phyloP scores from a whole-genome alignment of 2,888 invertebrate genomes.

The Anodontia alba region DNA sequence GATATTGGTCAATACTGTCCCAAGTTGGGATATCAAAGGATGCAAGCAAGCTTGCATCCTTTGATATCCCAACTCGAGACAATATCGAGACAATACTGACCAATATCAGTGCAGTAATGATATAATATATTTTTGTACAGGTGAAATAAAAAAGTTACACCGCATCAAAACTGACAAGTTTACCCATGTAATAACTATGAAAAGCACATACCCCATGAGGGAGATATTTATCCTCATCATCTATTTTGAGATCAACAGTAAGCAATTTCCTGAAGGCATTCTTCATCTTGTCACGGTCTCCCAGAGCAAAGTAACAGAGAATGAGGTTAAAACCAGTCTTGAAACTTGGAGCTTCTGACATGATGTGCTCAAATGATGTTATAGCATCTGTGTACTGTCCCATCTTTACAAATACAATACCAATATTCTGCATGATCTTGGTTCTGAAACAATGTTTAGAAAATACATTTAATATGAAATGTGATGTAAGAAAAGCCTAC shows the following conservation, averaged over 20 bases:
- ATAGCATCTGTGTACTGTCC: conserved; percentile 98
- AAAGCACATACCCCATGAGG: conserved; percentile 82
- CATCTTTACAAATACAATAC: conserved; percentile 96
- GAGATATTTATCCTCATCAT: conserved; percentile 91
- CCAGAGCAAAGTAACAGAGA: conserved; percentile 86
- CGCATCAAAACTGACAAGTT: too few species aligned
- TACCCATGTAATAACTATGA: too few species aligned
- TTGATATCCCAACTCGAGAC: too few species aligned
- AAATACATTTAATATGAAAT: too few species aligned
- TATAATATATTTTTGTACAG: too few species aligned
- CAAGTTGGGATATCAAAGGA: too few species aligned
- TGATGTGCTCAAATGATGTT: conserved; percentile 98
- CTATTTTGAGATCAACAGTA: conserved; percentile 92
- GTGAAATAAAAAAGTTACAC: too few species aligned
- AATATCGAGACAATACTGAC: too few species aligned
- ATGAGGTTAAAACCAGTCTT: conserved; percentile 96
- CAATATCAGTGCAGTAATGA: too few species aligned
- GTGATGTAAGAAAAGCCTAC: too few species aligned
- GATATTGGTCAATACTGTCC: too few species aligned
- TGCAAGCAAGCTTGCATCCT: too few species aligned
- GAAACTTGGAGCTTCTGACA: conserved; percentile 97
- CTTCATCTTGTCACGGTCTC: conserved; percentile 96
- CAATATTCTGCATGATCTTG: conserved; percentile 99
- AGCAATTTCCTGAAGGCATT: conserved; percentile 95
- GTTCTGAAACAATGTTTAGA: conserved; percentile 88